Evolutionary conservation across 2,888 invertebrate genomes (phyloP).

Genomic region (Melanophora roralis): DNA sequence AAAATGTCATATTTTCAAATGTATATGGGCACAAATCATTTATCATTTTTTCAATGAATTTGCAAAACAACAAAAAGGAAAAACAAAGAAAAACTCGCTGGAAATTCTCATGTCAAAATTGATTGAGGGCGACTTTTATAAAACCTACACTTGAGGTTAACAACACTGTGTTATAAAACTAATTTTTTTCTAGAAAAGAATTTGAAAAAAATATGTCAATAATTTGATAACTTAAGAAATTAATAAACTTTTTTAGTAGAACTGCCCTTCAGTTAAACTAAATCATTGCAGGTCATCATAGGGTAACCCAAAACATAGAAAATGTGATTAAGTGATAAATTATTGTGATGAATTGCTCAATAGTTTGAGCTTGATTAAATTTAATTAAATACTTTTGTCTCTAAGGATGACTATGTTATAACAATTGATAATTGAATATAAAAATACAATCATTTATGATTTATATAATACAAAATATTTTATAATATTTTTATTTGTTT

Average conservation of each 20-base stretch:
- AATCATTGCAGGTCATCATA: neutral
- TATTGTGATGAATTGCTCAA: neutral
- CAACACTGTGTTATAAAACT: neutral
- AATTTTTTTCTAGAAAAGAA: neutral
- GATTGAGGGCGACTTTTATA: neutral
- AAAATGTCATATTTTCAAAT: slow-evolving; percentile 23
- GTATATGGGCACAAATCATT: slow-evolving; percentile 14
- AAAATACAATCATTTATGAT: no score
- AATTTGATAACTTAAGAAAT: neutral
- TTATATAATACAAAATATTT: no score
- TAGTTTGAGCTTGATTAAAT: neutral
- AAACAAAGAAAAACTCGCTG: neutral
- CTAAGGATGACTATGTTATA: neutral
- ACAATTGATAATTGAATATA: no score
- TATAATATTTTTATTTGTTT: no score
- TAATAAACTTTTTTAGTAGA: neutral
- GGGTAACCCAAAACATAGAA: neutral
- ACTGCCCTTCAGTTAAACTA: neutral
- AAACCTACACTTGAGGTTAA: neutral
- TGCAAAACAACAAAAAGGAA: neutral
- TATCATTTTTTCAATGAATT: slow-evolving; percentile 38
- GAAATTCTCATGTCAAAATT: neutral
- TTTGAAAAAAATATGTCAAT: no score
- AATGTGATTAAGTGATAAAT: neutral
- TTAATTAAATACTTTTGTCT: slow-evolving; percentile 3